phyloP scores from a whole-genome alignment of 2,888 invertebrate genomes.

The Latrodectus elegans region DNA sequence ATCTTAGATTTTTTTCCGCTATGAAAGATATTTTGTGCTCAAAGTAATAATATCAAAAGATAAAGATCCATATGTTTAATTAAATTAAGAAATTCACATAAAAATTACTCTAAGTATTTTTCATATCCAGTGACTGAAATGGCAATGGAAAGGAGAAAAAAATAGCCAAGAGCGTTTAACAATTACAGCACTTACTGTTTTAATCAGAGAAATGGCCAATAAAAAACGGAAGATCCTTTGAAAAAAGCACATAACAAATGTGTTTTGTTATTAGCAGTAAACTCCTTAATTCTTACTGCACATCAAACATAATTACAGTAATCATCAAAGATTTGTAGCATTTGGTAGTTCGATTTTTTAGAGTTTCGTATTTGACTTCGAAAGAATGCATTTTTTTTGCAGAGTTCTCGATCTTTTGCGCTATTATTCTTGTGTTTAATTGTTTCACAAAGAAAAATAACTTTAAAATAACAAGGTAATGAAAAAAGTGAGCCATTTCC shows the following conservation, averaged over 20 bases:
- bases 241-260: slow-evolving; percentile 30
- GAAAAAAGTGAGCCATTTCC: too few species aligned
- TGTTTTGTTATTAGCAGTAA: slow-evolving; percentile 40
- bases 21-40: too few species aligned
- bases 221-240: slow-evolving; percentile 4
- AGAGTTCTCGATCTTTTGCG: too few species aligned
- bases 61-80: slow-evolving; percentile 31
- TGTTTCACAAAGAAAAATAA: too few species aligned
- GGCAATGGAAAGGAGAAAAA: not conserved
- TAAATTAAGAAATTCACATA: slow-evolving; percentile 33
- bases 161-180: too few species aligned
- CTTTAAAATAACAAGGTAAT: too few species aligned
- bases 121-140: slow-evolving; percentile 13
- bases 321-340: slow-evolving; percentile 46
- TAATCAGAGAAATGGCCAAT: not conserved
- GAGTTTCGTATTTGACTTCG: too few species aligned
- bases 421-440: too few species aligned
- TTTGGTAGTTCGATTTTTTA: slow-evolving; percentile 15
- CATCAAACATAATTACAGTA: slow-evolving; percentile 47
- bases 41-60: not conserved
- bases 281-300: slow-evolving; percentile 34
- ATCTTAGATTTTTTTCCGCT: too few species aligned
- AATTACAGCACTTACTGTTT: too few species aligned
- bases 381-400: too few species aligned
- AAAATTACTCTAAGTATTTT: slow-evolving; percentile 23